Percentiles rank a stretch among this genome's conserved stretches.
phyloP scores from a whole-genome alignment of 2,113 vertebrate genomes.

The Ictidomys tridecemlineatus region DNA sequence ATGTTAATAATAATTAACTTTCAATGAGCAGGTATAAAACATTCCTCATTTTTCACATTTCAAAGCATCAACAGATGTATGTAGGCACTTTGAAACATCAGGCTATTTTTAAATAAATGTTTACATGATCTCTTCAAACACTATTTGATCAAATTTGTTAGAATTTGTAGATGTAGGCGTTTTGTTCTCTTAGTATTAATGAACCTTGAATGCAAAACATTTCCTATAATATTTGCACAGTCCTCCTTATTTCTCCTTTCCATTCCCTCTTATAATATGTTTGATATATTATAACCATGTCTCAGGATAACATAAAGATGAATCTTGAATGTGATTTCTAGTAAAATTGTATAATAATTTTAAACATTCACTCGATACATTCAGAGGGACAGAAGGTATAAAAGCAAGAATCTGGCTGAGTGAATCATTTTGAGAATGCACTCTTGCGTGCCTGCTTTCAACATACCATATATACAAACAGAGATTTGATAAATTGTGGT shows the following conservation, averaged over 20 bases:
- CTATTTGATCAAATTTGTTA: not conserved
- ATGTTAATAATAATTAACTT: not conserved
- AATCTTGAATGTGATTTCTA: conserved; percentile 84
- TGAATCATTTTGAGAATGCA: conserved; percentile 83
- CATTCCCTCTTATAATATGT: not conserved
- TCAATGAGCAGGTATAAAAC: not conserved
- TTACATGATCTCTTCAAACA: not conserved
- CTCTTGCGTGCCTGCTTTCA: conserved; percentile 60
- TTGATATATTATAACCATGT: conserved; percentile 78
- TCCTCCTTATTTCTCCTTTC: not conserved
- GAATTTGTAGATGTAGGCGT: not conserved
- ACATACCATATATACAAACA: too few relatives aligned
- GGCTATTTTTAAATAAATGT: not conserved
- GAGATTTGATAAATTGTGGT: too few relatives aligned
- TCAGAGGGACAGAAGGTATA: conserved; percentile 74
- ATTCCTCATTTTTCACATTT: not conserved
- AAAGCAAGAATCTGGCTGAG: conserved; percentile 60
- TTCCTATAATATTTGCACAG: not conserved
- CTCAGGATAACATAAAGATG: conserved; percentile 74
- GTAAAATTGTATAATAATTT: conserved; percentile 84
- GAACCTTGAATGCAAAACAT: not conserved
- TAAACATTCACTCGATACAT: conserved; percentile 83
- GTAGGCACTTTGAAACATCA: not conserved
- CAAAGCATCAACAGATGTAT: not conserved
- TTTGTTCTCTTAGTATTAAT: not conserved